A percentile compares a stretch with the other conserved stretches of the same genome.
Conservation (phyloP, 2,888 invertebrate species). For the Mechanitis messenoides region DNA sequence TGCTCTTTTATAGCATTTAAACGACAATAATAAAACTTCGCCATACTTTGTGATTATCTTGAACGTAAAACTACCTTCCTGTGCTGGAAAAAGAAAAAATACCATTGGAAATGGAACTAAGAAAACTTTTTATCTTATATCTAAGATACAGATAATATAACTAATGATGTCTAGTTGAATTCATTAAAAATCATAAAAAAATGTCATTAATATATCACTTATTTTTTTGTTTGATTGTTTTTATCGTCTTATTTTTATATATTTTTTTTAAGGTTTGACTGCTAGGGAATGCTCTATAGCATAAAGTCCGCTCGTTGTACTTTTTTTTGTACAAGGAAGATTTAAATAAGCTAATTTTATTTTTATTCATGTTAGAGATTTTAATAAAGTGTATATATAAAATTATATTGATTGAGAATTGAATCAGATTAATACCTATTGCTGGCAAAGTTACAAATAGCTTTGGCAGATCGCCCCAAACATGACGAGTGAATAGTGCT, state of each 20-base stretch:
- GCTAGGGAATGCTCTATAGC: no score
- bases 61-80: constrained; percentile 2
- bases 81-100: constrained; percentile 1
- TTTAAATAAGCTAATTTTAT: no score
- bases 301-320: no score
- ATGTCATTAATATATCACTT: no score
- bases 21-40: constrained; percentile 2
- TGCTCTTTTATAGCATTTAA: constrained; percentile 5
- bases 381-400: no score
- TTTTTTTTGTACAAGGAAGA: no score
- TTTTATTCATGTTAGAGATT: no score
- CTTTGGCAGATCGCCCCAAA: constrained; percentile 15
- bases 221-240: no score
- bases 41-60: constrained; percentile 5
- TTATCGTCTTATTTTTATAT: no score
- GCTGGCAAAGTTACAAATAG: constrained; percentile 20
- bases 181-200: no score
- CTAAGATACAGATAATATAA: not conserved
- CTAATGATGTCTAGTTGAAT: not conserved
- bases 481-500: constrained; percentile 4
- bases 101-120: not conserved
- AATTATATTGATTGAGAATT: constrained; percentile 14
- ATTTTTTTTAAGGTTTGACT: no score
- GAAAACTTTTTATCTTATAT: not conserved
- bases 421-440: constrained; percentile 18